A percentile compares a stretch with the other conserved stretches of the same genome.
These are phyloP conservation scores for Acleris sparsana DNA, from an alignment of 2,888 invertebrate genomes.

Conservation along the genomic window DNA sequence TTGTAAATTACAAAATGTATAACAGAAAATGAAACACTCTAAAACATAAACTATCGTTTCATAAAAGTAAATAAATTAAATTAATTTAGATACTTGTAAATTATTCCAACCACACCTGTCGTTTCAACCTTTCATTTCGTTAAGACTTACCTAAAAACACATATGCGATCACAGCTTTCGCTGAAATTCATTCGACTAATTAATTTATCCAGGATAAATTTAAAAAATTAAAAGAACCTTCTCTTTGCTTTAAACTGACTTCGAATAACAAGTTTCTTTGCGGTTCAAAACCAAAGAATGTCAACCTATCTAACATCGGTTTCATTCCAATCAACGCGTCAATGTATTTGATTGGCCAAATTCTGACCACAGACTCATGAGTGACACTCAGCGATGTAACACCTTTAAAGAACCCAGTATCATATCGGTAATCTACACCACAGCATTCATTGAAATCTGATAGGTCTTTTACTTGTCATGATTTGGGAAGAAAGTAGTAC, in stretches of 20 bases:
- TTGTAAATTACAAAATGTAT: too few species aligned
- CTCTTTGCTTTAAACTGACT: neutral
- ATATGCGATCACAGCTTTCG: too few species aligned
- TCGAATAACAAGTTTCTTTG: slow-evolving; percentile 52
- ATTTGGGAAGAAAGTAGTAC: slow-evolving; percentile 10
- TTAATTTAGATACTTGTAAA: too few species aligned
- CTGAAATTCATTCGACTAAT: too few species aligned
- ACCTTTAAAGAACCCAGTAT: slow-evolving; percentile 45
- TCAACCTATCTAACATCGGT: slow-evolving; percentile 46
- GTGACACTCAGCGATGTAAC: slow-evolving; percentile 55
- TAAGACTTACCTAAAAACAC: too few species aligned
- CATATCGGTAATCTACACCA: slow-evolving; percentile 47
- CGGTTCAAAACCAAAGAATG: slow-evolving; percentile 48
- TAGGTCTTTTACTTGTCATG: slow-evolving; percentile 31
- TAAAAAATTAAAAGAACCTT: too few species aligned
- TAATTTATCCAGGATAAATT: too few species aligned
- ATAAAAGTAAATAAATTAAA: too few species aligned
- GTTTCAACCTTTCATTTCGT: too few species aligned
- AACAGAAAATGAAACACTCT: too few species aligned
- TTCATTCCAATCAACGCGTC: slow-evolving; percentile 42
- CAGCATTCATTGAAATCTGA: slow-evolving; percentile 44
- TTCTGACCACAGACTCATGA: slow-evolving; percentile 57
- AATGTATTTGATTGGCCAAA: slow-evolving; percentile 47
- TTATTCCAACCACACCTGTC: too few species aligned
- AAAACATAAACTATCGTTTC: too few species aligned